A percentile compares a stretch with the other conserved stretches of the same genome.
Evolutionary conservation across 53 echinoderm and acorn worm genomes (phyloP).

Genomic region (Holothuria leucospilota): DNA sequence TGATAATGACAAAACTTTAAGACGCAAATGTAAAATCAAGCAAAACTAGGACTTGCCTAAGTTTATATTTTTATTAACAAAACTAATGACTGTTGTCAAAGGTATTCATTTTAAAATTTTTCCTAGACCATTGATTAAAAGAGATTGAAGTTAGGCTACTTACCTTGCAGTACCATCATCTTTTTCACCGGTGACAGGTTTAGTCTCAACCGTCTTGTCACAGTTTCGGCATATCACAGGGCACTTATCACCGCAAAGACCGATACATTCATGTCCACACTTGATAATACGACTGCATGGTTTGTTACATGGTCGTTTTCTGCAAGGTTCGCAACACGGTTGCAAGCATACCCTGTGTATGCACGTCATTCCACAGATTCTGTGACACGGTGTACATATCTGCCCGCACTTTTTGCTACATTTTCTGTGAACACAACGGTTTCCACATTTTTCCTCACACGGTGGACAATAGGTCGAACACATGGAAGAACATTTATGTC

Average conservation of each 20-base stretch:
- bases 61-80: too few species aligned
- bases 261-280: constrained; percentile 83
- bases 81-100: too few species aligned
- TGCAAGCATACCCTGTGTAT: constrained; percentile 64
- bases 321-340: constrained; percentile 77
- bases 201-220: constrained; percentile 63
- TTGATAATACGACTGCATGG: constrained; percentile 55
- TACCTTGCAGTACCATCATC: constrained; percentile 67
- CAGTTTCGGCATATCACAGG: constrained; percentile 78
- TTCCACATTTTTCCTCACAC: constrained; percentile 74
- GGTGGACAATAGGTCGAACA: constrained; percentile 88
- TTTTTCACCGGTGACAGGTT: constrained; percentile 70
- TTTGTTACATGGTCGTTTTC: constrained; percentile 62
- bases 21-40: too few species aligned
- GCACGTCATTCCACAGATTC: constrained; percentile 85
- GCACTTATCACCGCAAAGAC: constrained; percentile 86
- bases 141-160: not conserved
- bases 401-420: constrained; percentile 74
- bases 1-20: too few species aligned
- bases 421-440: constrained; percentile 77
- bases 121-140: too few species aligned
- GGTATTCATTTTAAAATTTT: too few species aligned
- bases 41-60: too few species aligned
- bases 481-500: constrained; percentile 74
- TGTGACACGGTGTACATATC: constrained; percentile 74